Base-by-base conservation (phyloP, 2,113 vertebrate species). In the Sinocyclocheilus anshuiensis region DNA sequence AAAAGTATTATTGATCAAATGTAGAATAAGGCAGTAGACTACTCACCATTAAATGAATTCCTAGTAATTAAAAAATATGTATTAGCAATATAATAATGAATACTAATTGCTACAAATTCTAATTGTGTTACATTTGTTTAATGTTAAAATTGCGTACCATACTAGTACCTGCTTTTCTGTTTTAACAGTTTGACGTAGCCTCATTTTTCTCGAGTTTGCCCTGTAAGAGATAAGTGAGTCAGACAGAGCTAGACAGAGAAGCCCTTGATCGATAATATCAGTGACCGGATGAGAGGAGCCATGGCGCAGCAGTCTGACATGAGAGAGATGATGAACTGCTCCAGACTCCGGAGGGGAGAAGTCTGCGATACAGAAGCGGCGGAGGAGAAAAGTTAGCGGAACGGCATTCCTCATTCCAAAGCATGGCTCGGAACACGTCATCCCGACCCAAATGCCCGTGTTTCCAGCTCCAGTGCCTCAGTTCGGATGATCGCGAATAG, bases 401-500 rank as follows among this genome's bases (percentile, higher is more conserved):
- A 79, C 84, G 20, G 42, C 76, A 76, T 83, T 84, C 83, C 71
- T 87, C 81, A 80, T 77, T 84, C 86, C 83, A 84, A 72, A 26
- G 69, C 39, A 81, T 45, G 24, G 65, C n/a, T 63, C 59, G 72
- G 42, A 72, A 50, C 61, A 57, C 22, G 69, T 59, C 75, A 55
- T 83, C 61, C 53, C 53, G 81, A 57, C 50, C 50, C 81, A 33
- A 57, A 57, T 42, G 42, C 29, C 53, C 80, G 71, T 59, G 75
- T 75, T 75, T 53, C 81, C 69, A 72, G 79, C 53, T 82, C 48
- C 78, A 36, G 79, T 61, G 61, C 63, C 78, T 84, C 77, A 53
- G 76, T 39, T 63, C 61, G 42, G 78, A 86, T 77, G 65, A 78
- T 33, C 71, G 53, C 55, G 72, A 78, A 78, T 69, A 76, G 53